These are phyloP conservation scores for Thermophis baileyi DNA, from an alignment of 2,113 vertebrate genomes.

Conservation along the genomic window DNA sequence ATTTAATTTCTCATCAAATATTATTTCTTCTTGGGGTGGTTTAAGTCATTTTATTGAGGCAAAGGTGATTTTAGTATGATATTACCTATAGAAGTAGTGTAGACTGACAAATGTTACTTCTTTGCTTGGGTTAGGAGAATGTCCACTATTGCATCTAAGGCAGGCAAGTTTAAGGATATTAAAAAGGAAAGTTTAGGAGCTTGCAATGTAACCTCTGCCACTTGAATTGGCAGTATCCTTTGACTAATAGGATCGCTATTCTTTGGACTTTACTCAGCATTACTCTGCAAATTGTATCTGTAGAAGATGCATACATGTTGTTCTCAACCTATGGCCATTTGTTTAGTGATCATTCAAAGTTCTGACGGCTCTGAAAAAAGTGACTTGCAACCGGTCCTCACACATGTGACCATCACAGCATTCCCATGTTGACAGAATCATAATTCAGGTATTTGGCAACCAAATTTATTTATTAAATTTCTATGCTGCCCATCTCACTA, in stretches of 20 bases:
- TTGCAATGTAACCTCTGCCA: neutral
- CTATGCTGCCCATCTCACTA: neutral
- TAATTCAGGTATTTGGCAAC: neutral
- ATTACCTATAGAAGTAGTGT: neutral
- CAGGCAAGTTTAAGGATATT: neutral
- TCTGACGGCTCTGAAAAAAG: neutral
- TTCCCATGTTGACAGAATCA: neutral
- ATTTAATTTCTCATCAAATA: neutral
- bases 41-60: neutral
- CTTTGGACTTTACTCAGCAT: neutral
- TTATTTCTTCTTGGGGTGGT: neutral
- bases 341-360: neutral
- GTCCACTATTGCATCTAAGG: neutral
- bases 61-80: neutral
- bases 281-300: neutral
- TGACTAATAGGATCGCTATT: neutral
- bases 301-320: neutral
- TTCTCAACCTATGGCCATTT: neutral
- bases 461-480: neutral
- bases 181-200: neutral
- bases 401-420: neutral
- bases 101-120: neutral
- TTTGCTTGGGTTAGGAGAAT: neutral
- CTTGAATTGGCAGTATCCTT: neutral
- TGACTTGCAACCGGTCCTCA: neutral